Evolutionary conservation across 1,140 invertebrate species (phyloP), one percentile per base, ranked within the genome.

Genomic region (Tetragnatha versicolor): DNA sequence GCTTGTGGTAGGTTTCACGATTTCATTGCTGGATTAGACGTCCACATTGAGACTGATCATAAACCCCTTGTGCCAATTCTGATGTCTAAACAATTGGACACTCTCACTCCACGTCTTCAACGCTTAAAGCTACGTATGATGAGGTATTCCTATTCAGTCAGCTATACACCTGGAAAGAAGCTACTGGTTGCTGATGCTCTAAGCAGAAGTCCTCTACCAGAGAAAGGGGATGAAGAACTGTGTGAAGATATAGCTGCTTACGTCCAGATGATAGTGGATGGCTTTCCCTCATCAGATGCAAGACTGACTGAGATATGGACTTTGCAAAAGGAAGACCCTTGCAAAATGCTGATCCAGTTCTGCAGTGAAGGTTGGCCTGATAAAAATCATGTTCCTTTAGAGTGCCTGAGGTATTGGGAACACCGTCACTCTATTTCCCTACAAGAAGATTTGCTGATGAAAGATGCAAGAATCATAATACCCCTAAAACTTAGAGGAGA

Each of bases 1-100:
- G 83, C 79, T 31, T 82, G 49, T 78, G 79, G 84, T 68, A 85
- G 83, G 79, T 88, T 86, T 84, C 83, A 37, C 5, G 9, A 47
- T 2, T 42, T 33, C 60, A 1, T 65, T 63, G 22, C 20, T 65
- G 17, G 73, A 3, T 22, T 55, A 12, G 5, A 2, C 1, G 49
- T 47, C 22, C 10, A 42, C 27, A 22, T 65, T 42, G 55, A 76
- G 35, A 76, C 73, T 9, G 58, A 66, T 63, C 80, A 82, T 29
- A 81, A 82, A 31, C 81, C 79, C 3, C 66, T 82, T 37, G 81
- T 81, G 65, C 47, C 61, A 1, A 83, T 83, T 0, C 55, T 81
- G 25, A 22, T n/a, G 2, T 3, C 68, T 12, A 53, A 69, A 14
- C 25, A 25, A 14, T 27, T 66, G 63, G 31, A 37, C 14, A 31